Evolutionary conservation across 2,797 vertebrate species (phyloP), one percentile per base, ranked within the genome.

Genomic region (Thripadectes ignobilis): DNA sequence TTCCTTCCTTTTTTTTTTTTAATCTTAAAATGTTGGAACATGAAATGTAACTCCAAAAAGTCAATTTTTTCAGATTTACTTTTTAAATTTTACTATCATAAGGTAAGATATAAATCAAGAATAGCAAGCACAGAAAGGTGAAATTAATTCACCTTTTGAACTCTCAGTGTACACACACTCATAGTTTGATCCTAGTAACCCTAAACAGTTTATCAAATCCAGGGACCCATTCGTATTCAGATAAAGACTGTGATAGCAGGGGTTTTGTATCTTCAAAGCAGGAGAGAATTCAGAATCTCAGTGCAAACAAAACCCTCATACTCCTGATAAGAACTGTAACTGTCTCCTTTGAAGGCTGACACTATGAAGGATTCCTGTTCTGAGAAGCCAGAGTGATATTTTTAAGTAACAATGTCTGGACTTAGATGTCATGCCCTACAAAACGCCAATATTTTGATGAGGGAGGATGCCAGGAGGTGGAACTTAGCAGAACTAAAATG

Each of bases 191-290:
- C 77, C 69, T 78, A 29, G 20, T 69, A 75, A 73, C 66, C 67
- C 71, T 89, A 68, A 94, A 94, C 45, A 91, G 52, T 93, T 94
- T 89, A 62, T 92, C 89, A 89, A 92, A 79, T 59, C 63, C 80
- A 61, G 77, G 32, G 57, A 73, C 29, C 34, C 48, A 81, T 94
- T 87, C 24, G 6, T 88, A 92, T 95, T 88, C 69, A 84, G 93
- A 95, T 95, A 85, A 94, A 92, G 55, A 32, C 34, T n/a, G 48
- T 87, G 88, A 84, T 95, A 87, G 59, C 67, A 71, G 34, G 18
- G 21, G 19, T 87, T 93, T 87, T 80, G 94, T 93, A 95, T 94
- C 93, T 95, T 97, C 92, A 93, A 89, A 95, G 88, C 4, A 91
- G 43, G 69, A 95, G 83, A 91, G 49, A 95, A 93, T 81, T 89